These are phyloP conservation scores for Macquaria ambigua DNA, from an alignment of 2,113 vertebrate genomes.

Conservation along the genomic window DNA sequence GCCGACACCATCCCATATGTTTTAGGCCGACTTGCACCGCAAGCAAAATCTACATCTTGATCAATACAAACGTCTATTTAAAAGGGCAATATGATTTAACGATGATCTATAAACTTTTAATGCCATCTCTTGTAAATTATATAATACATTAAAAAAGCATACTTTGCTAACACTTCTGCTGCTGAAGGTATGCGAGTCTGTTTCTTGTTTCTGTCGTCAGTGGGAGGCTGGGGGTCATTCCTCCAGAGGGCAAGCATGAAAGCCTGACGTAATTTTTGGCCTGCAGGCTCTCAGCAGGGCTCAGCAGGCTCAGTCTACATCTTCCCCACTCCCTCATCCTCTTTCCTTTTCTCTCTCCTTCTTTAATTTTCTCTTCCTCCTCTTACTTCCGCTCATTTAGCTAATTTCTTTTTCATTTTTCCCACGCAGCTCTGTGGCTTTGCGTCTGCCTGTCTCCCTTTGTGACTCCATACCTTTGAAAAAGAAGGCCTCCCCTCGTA, in stretches of 20 bases:
- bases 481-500: constrained; percentile 97
- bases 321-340: neutral
- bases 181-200: constrained; percentile 24
- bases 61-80: neutral
- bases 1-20: neutral
- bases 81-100: neutral
- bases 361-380: constrained; percentile 34
- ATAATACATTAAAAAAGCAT: constrained; percentile 7
- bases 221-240: constrained; percentile 48
- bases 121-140: neutral
- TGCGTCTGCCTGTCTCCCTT: constrained; percentile 42
- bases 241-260: constrained; percentile 66
- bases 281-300: constrained; percentile 47
- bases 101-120: constrained; percentile 8
- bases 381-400: constrained; percentile 48
- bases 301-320: constrained; percentile 37
- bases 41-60: neutral
- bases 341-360: neutral
- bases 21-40: neutral
- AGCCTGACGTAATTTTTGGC: constrained; percentile 65
- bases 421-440: constrained; percentile 29
- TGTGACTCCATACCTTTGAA: constrained; percentile 91
- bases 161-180: constrained; percentile 32
- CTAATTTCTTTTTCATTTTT: constrained; percentile 26
- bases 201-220: constrained; percentile 54